Evolutionary conservation across 2,888 invertebrate genomes (phyloP).

Genomic region (Lepidochrysops patricia): DNA sequence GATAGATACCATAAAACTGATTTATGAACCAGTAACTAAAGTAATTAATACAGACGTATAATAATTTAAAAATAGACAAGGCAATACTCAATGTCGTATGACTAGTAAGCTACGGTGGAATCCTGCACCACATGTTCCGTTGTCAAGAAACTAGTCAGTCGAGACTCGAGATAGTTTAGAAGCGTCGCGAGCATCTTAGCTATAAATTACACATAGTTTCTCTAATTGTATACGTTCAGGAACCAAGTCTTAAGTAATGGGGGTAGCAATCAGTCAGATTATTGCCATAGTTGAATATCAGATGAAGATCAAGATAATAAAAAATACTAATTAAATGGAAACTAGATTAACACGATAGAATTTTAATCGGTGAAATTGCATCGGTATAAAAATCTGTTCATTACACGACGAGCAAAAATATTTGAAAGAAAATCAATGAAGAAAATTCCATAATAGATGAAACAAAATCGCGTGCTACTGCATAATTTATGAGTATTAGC

Average conservation of each 20-base stretch:
- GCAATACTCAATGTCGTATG: conserved; percentile 19
- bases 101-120: too few species aligned
- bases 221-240: conserved; percentile 2
- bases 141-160: conserved; percentile 23
- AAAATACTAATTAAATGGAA: not conserved
- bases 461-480: not conserved
- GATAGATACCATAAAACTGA: not conserved
- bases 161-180: conserved; percentile 20
- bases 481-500: not conserved
- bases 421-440: not conserved
- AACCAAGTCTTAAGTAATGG: not conserved
- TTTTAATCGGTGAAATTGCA: not conserved
- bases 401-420: not conserved
- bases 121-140: conserved; percentile 22
- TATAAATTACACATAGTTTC: conserved; percentile 10
- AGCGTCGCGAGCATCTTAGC: conserved; percentile 12
- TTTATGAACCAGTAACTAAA: not conserved
- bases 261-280: not conserved
- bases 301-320: not conserved
- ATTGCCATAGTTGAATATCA: not conserved
- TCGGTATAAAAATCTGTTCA: not conserved
- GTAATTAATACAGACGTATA: not conserved
- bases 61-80: conserved; percentile 9
- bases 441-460: not conserved
- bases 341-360: too few species aligned